Base-by-base conservation (phyloP, 2,113 vertebrate genomes). In the Cairina moschata region DNA sequence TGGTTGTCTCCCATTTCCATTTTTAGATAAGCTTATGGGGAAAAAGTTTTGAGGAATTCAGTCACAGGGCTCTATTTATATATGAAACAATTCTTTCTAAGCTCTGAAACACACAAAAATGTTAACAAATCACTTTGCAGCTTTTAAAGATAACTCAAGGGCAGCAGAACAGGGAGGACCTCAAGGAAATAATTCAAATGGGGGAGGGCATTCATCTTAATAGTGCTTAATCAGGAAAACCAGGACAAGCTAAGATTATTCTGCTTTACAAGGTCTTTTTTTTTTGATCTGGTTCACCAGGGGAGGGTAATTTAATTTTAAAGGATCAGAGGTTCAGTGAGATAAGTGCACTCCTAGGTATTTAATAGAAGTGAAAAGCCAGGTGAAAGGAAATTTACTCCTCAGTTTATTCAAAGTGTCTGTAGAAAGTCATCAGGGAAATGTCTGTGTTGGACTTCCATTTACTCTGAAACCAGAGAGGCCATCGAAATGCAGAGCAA, bases 231-330 rank as follows among this genome's bases (percentile, higher is more conserved):
- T 84, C 75, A 92, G 65, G 52, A 90, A 93, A 94, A 86, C 7
- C 66, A 94, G 59, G 54, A 74, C 62, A 93, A 96, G 26, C 6
- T 62, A 80, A 81, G 36, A 81, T 74, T 60, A 62, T 86, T 83
- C 40, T 69, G 48, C 55, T 88, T 90, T 77, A 88, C 9, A 5
- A 21, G 17, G 16, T 36, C 3, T 72, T 56, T 59, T 46, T 46
- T 38, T 38, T 86, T 32, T 1, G 1, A 92, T 79, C 62, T 95
- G 55, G 84, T 65, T 95, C 66, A 94, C 62, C 17, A 76, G 32
- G 34, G 55, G 23, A 86, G 11, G 1, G 18, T 85, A 95, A 90
- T 88, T 94, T 90, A 86, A 96, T 94, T 94, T 94, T 80, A 82
- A 94, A 79, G 69, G 59, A 96, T 88, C 66, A 90, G 50, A 93